A percentile compares a stretch with the other conserved stretches of the same genome.
These are phyloP conservation scores for Xiphophorus maculatus DNA, from an alignment of 2,113 vertebrate species.

Conservation along the genomic window DNA sequence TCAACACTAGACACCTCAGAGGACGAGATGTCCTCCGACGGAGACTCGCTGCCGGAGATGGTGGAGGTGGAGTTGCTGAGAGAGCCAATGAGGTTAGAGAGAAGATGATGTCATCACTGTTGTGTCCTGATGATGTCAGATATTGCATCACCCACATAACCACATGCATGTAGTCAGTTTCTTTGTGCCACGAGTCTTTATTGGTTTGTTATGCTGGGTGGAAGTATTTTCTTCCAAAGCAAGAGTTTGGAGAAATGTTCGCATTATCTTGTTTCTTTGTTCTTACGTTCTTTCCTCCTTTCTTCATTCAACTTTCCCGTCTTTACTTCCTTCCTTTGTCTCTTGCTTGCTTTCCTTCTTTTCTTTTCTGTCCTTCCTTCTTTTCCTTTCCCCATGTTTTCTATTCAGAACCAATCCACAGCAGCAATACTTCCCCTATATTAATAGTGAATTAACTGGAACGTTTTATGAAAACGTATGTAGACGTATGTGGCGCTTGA, in stretches of 20 bases:
- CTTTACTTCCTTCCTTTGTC: not conserved
- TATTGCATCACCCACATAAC: not conserved
- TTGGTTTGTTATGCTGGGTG: too few relatives aligned
- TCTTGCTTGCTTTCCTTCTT: too few relatives aligned
- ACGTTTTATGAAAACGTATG: too few relatives aligned
- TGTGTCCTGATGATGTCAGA: constrained; percentile 17
- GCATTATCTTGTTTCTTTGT: too few relatives aligned
- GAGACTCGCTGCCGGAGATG: constrained; percentile 21
- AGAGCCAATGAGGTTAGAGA: constrained; percentile 67
- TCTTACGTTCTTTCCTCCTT: not conserved
- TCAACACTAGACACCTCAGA: constrained; percentile 34
- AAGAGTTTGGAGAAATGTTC: too few relatives aligned
- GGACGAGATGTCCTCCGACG: constrained; percentile 42
- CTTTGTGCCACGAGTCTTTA: too few relatives aligned
- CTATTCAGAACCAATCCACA: not conserved
- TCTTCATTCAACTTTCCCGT: not conserved
- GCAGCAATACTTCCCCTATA: too few relatives aligned
- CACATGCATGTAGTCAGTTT: not conserved
- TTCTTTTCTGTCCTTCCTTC: not conserved
- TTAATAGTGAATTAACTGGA: too few relatives aligned
- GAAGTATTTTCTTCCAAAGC: too few relatives aligned
- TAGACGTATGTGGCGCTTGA: not conserved
- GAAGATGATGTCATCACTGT: not conserved
- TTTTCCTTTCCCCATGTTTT: not conserved
- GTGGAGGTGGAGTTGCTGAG: constrained; percentile 7